These are phyloP conservation scores for Lates japonicus DNA, from an alignment of 2,797 vertebrate species.

Conservation along the genomic window DNA sequence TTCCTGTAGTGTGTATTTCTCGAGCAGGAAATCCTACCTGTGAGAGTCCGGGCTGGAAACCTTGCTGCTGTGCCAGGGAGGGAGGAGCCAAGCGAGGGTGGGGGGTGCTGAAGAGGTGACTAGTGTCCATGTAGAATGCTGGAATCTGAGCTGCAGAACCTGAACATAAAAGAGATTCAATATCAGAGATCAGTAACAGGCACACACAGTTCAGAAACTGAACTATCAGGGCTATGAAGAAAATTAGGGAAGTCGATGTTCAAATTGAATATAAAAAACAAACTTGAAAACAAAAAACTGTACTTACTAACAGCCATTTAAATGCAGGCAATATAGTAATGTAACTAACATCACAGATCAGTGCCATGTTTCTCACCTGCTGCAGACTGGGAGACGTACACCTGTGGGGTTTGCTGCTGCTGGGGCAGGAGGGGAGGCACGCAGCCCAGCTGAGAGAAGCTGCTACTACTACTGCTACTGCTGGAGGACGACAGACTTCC, in stretches of 20 bases:
- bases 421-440: conserved; percentile 95
- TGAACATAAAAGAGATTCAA: conserved; percentile 44
- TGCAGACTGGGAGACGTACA: conserved; percentile 98
- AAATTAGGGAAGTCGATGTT: not conserved
- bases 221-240: not conserved
- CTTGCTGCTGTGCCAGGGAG: conserved; percentile 95
- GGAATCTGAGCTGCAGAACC: conserved; percentile 95
- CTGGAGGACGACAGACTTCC: conserved; percentile 88
- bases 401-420: conserved; percentile 96
- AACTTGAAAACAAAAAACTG: not conserved
- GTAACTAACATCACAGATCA: not conserved
- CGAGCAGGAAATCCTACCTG: conserved; percentile 86
- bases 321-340: not conserved
- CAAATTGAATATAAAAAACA: not conserved
- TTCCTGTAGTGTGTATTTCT: not conserved
- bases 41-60: conserved; percentile 97
- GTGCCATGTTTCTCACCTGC: conserved; percentile 88
- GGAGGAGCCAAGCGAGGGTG: conserved; percentile 96
- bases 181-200: not conserved
- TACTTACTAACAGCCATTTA: not conserved
- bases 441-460: conserved; percentile 96
- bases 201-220: not conserved
- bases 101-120: conserved; percentile 96
- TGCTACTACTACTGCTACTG: conserved; percentile 82
- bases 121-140: conserved; percentile 99